Base-by-base conservation (phyloP, 2,888 invertebrate genomes). In the Hydrotaea diabolus region DNA sequence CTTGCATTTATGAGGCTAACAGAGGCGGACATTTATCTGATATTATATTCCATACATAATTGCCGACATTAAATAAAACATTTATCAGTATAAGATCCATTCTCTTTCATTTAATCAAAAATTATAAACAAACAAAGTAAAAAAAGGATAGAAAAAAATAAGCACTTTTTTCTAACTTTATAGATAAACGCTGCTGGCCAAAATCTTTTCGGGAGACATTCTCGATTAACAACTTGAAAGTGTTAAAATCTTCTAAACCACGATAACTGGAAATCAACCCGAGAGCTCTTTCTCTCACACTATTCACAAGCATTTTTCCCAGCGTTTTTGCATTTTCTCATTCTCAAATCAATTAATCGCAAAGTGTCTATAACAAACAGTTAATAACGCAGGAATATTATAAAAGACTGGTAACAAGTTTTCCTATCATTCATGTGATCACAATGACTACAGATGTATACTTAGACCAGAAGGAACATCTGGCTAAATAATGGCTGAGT, bases 381-480 rank as follows among this genome's bases (percentile, higher is more conserved):
- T 69, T 69, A 69, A 69, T 43, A 21, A n/a, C n/a, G 43, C 8
- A 19, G 46, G 19, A 62, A 62, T n/a, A 69, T 11, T 59, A 13
- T 8, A 8, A 9, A 53, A 53, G 17, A 26, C 55, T 55, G 8
- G 55, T 11, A 21, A 55, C 55, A 55, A 55, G 55, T 55, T 55
- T 55, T 11, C 59, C 23, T 59, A 62, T 62, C 62, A 62, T n/a
- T 31, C 62, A 31, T 62, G 62, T 31, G 31, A 62, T 62, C 62
- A 62, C 62, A 31, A 59, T 31, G 31, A 31, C 31, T 31, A 31
- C 31, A 31, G 31, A 31, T n/a, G n/a, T n/a, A n/a, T 59, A 59
- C 59, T 59, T 26, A 8, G 55, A 57, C 21, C 19, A 43, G 66
- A 19, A 69, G 46, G 69, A 39, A 69, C 69, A 69, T 69, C 69